Evolutionary conservation across 2,888 invertebrate species (phyloP).

Genomic region (Apodemia duryi): DNA sequence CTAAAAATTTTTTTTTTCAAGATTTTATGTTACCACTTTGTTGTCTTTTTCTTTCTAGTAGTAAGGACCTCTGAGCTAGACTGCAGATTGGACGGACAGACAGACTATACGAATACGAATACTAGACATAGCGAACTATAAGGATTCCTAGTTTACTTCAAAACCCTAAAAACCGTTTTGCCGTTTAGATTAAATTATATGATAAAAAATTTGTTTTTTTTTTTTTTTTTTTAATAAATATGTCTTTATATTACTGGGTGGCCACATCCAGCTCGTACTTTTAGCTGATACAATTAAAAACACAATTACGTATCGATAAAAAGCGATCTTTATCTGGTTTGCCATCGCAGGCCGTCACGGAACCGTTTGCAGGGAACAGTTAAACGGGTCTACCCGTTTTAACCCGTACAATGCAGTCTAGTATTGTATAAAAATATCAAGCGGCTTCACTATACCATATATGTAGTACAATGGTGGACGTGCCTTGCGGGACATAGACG

Average conservation of each 20-base stretch:
- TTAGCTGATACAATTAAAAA: slow-evolving; percentile 3
- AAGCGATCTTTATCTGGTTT: slow-evolving; percentile 16
- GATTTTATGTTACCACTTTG: too few species aligned
- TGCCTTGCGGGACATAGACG: slow-evolving; percentile 54
- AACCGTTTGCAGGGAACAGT: slow-evolving; percentile 45
- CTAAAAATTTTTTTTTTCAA: too few species aligned
- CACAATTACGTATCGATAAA: slow-evolving; percentile 14
- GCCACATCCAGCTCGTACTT: background rate
- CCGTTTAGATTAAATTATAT: too few species aligned
- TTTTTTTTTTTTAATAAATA: too few species aligned
- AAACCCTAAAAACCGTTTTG: too few species aligned
- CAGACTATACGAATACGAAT: too few species aligned
- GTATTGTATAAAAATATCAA: slow-evolving; percentile 72
- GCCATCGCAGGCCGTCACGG: slow-evolving; percentile 11
- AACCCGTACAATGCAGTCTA: slow-evolving; percentile 54
- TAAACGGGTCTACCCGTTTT: background rate
- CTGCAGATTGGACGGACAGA: too few species aligned
- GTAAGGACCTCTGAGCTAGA: too few species aligned
- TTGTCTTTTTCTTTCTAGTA: too few species aligned
- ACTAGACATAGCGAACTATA: too few species aligned
- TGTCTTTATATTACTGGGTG: background rate
- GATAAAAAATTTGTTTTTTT: too few species aligned
- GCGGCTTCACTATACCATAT: slow-evolving; percentile 53
- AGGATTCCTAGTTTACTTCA: too few species aligned
- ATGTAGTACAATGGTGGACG: slow-evolving; percentile 71